Evolutionary conservation across 2,888 invertebrate genomes (phyloP).

Genomic region (Adela reaumurella): DNA sequence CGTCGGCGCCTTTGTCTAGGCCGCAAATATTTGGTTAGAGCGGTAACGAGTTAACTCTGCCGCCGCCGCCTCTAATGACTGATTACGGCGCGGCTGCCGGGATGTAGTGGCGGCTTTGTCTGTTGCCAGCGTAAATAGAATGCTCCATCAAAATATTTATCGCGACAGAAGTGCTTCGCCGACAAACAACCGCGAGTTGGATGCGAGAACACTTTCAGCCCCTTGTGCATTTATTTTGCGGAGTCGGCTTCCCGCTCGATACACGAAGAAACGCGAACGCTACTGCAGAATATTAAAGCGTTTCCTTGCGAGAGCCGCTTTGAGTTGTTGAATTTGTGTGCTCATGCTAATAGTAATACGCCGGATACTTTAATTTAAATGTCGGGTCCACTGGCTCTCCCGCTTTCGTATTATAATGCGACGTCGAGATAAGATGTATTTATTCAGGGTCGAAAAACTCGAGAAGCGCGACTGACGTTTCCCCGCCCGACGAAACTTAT

Average conservation of each 20-base stretch:
- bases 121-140: neutral
- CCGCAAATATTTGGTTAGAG: conserved; percentile 37
- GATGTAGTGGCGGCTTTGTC: neutral
- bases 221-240: too few relatives aligned
- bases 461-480: neutral
- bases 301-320: too few relatives aligned
- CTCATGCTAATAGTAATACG: too few relatives aligned
- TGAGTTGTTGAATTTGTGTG: too few relatives aligned
- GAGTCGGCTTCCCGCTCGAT: too few relatives aligned
- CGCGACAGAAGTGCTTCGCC: too few relatives aligned
- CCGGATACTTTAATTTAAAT: neutral
- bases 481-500: neutral
- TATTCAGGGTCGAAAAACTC: neutral
- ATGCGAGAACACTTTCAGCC: too few relatives aligned
- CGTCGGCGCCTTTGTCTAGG: conserved; percentile 45
- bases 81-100: neutral
- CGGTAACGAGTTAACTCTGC: neutral
- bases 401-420: neutral
- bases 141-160: neutral
- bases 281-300: too few relatives aligned
- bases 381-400: neutral
- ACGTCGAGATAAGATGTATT: neutral
- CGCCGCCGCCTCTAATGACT: neutral
- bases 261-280: too few relatives aligned
- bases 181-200: too few relatives aligned